Conservation (phyloP, 2,888 invertebrate genomes). For the Oxycera nigricornis region DNA sequence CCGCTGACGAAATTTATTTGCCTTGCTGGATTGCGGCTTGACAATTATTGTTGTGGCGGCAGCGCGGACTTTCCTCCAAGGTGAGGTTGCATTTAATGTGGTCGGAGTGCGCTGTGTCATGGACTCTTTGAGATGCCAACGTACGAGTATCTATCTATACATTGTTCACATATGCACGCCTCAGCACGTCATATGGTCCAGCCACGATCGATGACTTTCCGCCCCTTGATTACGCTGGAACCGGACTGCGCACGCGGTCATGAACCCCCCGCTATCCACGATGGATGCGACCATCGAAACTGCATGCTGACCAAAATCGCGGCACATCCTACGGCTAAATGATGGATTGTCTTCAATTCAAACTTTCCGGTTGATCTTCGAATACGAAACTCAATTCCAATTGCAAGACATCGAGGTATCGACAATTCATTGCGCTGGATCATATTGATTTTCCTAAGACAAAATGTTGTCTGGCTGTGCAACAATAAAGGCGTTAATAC, state of each 20-base stretch:
- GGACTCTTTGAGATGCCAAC: neutral
- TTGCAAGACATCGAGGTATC: too few species aligned
- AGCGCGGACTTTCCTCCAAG: neutral
- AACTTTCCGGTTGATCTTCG: neutral
- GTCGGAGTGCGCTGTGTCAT: slow-evolving; percentile 17
- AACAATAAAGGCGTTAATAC: too few species aligned
- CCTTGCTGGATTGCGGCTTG: slow-evolving; percentile 16
- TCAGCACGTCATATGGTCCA: slow-evolving; percentile 29
- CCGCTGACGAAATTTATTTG: slow-evolving; percentile 27
- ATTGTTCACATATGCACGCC: neutral
- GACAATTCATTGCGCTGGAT: too few species aligned
- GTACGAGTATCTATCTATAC: neutral
- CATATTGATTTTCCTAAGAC: too few species aligned
- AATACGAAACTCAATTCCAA: too few species aligned
- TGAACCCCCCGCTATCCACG: neutral
- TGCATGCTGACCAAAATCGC: slow-evolving; percentile 3
- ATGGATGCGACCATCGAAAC: neutral
- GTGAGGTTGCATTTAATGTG: neutral
- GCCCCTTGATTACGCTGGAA: slow-evolving; percentile 10
- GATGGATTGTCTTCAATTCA: neutral
- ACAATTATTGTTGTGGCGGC: neutral
- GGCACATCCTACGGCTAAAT: neutral
- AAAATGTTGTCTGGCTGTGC: too few species aligned
- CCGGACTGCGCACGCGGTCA: slow-evolving; percentile 23
- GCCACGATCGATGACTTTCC: slow-evolving; percentile 36